Percentiles rank a stretch among this genome's conserved stretches.
Evolutionary conservation across 92 coral and sea anemone genomes (phyloP).

Genomic region (Porites rus): DNA sequence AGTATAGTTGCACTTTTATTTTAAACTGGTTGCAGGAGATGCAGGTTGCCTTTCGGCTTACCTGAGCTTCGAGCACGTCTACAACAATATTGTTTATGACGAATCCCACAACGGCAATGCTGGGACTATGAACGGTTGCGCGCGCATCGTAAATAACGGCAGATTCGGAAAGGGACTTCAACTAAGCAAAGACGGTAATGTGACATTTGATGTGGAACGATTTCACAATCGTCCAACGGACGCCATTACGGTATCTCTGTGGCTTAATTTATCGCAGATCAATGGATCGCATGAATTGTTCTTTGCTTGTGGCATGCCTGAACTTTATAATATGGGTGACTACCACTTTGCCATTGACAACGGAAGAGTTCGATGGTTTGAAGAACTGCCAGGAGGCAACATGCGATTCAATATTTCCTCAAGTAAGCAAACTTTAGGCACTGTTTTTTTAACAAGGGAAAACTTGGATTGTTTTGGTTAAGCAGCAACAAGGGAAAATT

Average conservation of each 20-base stretch:
- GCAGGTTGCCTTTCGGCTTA: slow-evolving; percentile 96
- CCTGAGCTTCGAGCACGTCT: slow-evolving; percentile 88
- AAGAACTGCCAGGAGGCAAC: slow-evolving; percentile 65
- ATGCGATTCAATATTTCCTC: slow-evolving; percentile 76
- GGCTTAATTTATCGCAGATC: slow-evolving; percentile 83
- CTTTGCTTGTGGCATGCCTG: slow-evolving; percentile 86
- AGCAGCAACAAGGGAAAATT: too few relatives aligned
- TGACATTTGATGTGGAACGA: slow-evolving; percentile 82
- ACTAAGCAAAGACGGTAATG: slow-evolving; percentile 77
- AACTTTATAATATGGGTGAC: slow-evolving; percentile 77
- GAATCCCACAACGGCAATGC: slow-evolving; percentile 90
- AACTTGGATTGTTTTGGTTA: background rate
- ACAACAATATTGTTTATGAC: slow-evolving; percentile 76
- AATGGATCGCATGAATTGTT: slow-evolving; percentile 84
- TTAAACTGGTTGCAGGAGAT: slow-evolving; percentile 64
- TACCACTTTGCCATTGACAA: slow-evolving; percentile 79
- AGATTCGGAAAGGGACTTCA: slow-evolving; percentile 89
- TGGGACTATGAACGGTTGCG: slow-evolving; percentile 77
- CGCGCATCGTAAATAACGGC: slow-evolving; percentile 75
- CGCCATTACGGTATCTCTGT: slow-evolving; percentile 90
- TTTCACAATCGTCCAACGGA: slow-evolving; percentile 92
- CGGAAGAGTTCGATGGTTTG: slow-evolving; percentile 87
- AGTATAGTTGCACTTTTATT: background rate
- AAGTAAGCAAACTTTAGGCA: slow-evolving; percentile 56
- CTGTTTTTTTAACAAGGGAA: background rate